Conservation (phyloP, 2,888 invertebrate genomes). For the Sphecodes monilicornis region DNA sequence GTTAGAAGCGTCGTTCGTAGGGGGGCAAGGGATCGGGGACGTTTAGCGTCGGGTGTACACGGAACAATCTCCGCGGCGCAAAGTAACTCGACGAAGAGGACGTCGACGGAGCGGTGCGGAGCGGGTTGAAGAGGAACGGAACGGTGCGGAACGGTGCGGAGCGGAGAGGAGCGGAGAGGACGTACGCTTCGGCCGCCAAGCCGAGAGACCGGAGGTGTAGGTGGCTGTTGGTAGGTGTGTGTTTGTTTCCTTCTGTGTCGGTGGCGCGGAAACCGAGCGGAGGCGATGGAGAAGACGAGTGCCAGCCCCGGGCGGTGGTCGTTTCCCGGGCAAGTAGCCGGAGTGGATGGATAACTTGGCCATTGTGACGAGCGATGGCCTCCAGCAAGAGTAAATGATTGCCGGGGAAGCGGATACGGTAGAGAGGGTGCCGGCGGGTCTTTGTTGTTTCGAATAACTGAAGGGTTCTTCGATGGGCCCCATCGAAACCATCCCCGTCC, state of each 20-base stretch:
- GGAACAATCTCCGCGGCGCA: conserved; percentile 67
- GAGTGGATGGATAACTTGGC: conserved; percentile 83
- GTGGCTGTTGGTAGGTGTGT: conserved; percentile 35
- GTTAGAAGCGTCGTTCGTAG: conserved; percentile 28
- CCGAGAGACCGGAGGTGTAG: conserved; percentile 33
- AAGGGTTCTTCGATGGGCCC: conserved; percentile 78
- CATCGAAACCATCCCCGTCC: conserved; percentile 63
- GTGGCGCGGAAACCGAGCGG: conserved; percentile 52
- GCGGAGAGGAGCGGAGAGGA: not conserved
- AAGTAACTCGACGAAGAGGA: conserved; percentile 40
- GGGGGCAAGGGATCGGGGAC: conserved; percentile 50
- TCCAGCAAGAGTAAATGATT: conserved; percentile 83
- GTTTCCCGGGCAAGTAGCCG: conserved; percentile 79
- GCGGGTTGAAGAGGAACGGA: conserved; percentile 14
- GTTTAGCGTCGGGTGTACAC: conserved; percentile 50
- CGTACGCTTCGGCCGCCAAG: conserved; percentile 8
- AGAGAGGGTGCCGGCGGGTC: conserved; percentile 79
- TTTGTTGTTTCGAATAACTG: conserved; percentile 83
- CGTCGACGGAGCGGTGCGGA: conserved; percentile 13
- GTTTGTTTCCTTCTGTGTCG: conserved; percentile 53
- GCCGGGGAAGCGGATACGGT: conserved; percentile 78
- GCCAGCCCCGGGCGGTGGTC: conserved; percentile 75
- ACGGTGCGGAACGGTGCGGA: not conserved
- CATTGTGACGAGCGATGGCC: conserved; percentile 82
- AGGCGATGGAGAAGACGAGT: conserved; percentile 73